Percentiles rank a stretch among this genome's conserved stretches.
Evolutionary conservation across 2,113 vertebrate species (phyloP).

Genomic region (Halcyon senegalensis): DNA sequence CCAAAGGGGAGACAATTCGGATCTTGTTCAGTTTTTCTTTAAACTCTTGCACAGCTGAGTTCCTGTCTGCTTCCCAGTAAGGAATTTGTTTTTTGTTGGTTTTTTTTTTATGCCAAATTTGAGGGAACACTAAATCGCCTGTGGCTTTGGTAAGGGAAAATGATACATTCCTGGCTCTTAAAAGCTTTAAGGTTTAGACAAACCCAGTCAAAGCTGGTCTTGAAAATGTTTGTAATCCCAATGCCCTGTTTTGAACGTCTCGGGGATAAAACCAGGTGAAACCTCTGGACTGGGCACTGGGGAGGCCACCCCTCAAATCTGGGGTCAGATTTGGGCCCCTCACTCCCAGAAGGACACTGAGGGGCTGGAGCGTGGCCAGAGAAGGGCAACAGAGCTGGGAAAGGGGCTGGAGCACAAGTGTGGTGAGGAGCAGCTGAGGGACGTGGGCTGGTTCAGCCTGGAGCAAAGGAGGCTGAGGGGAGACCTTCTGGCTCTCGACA

Average conservation of each 20-base stretch:
- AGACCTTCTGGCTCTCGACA: background rate
- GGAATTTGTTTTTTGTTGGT: background rate
- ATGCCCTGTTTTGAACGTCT: accelerated
- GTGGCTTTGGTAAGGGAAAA: background rate
- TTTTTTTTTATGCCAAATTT: background rate
- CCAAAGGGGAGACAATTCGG: background rate
- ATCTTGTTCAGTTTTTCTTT: background rate
- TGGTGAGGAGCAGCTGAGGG: too few species aligned
- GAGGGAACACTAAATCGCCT: slow-evolving; percentile 1
- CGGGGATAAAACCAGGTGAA: background rate
- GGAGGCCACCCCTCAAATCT: background rate
- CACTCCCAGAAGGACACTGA: background rate
- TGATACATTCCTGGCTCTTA: background rate
- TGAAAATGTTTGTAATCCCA: accelerated
- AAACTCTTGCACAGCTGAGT: background rate
- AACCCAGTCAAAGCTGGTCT: background rate
- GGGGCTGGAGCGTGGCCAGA: background rate
- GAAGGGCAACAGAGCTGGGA: background rate
- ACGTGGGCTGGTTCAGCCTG: too few species aligned
- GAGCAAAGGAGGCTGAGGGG: too few species aligned
- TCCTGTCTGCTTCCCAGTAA: background rate
- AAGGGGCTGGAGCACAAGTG: too few species aligned
- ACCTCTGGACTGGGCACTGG: background rate
- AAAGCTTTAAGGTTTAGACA: background rate
- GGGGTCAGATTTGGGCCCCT: background rate